Base-by-base conservation (phyloP, 2,888 invertebrate genomes). In the Campoletis raptor region DNA sequence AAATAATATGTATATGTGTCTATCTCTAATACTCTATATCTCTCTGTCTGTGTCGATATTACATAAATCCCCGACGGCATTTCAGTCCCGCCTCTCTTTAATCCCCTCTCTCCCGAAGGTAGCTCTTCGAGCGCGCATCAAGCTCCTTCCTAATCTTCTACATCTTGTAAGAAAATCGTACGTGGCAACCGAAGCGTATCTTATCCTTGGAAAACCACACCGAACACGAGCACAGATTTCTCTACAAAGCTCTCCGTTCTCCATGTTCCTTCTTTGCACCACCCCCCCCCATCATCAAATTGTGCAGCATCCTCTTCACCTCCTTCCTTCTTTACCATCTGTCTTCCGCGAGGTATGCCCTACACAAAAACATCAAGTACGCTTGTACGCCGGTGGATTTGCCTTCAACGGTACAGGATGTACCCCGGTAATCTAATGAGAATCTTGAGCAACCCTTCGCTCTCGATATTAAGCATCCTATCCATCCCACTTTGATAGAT, bases 11-110 rank as follows among this genome's bases (percentile, higher is more conserved):
- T 69, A 73, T 66, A n/a, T 79, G 69, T 70, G 45, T 40, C 61
- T 81, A 42, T 83, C 54, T 42, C 52, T 48, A 81, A 79, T 64
- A 86, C 87, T 78, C 77, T 77, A 80, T 80, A 64, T 85, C 83
- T 85, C 83, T 85, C 86, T 67, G 81, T 83, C 84, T 85, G 72
- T 80, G 85, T 87, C 81, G 87, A 88, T 89, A 89, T 89, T 89
- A 88, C 89, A 88, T 89, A 89, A 89, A 89, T 89, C 87, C 88
- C 89, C 83, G 76, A 81, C 83, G 88, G 88, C 87, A 83, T 82
- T 83, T 85, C 84, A 77, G 84, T 85, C 82, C 88, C 86, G 83
- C 83, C 82, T 84, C 81, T 81, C 88, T 88, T 87, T 87, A 84
- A 86, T 84, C 79, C 85, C 81, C 70, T 87, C 80, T 45, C 87